Evolutionary conservation across 2,113 vertebrate species (phyloP), one percentile per base, ranked within the genome.

Genomic region (Chaetodon auriga): DNA sequence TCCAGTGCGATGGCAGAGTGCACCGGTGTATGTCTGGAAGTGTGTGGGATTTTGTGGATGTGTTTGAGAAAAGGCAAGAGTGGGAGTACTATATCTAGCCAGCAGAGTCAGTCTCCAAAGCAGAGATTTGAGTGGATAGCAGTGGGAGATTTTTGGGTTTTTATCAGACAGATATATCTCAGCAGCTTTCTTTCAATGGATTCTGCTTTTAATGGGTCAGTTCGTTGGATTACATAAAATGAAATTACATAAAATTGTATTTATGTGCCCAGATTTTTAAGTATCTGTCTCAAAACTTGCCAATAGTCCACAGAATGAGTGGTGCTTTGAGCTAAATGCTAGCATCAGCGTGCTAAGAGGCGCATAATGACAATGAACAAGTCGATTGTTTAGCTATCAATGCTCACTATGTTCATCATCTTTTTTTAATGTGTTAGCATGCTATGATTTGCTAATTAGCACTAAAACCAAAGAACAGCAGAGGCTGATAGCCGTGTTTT

Each of bases 91-190:
- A 92, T 89, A 87, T 90, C 86, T 74, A 92, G 61, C 92, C 89
- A 92, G 90, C 90, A 93, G 90, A 92, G 70, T 89, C 84, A 81
- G 90, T 82, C 83, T 93, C 90, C 81, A 66, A 74, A 82, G 80
- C 73, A 60, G 70, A 48, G 53, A 43, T 72, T 55, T 12, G 46
- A 80, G 81, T 43, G 54, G 38, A 46, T 14, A 78, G 58, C 54
- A 72, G 71, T 61, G 66, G 75, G 63, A 43, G 82, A 72, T 68
- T 51, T 49, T 6, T 45, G 53, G 35, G 6, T 38, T 18, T 23
- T 30, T 11, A 19, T 23, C 36, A 43, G 49, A 65, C 61, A 45
- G 23, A 48, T 30, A 48, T 30, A 43, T 63, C 49, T 69, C 55
- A 38, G 25, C 15, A 62, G 7, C 12, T 73, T 45, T 48, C 35